Evolutionary conservation across 2,113 vertebrate genomes (phyloP).

Genomic region (Spermophilus dauricus): DNA sequence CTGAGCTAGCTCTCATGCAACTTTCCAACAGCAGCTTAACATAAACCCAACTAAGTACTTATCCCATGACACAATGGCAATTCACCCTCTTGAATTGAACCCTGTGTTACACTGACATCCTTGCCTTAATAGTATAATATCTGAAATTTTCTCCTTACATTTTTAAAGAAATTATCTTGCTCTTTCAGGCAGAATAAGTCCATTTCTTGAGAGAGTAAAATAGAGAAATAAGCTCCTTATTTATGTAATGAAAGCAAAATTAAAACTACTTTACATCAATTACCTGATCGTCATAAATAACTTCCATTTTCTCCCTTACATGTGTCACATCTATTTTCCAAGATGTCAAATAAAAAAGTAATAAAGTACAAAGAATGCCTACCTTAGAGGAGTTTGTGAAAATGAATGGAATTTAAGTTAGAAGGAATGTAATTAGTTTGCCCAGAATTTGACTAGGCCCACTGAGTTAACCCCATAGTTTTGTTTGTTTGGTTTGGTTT

Average conservation of each 20-base stretch:
- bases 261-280: conserved; percentile 19
- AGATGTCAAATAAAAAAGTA: conserved; percentile 17
- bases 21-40: not conserved
- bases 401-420: conserved; percentile 44
- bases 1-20: not conserved
- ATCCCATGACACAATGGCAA: not conserved
- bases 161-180: conserved; percentile 5
- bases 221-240: not conserved
- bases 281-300: not conserved
- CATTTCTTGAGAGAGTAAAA: conserved; percentile 25
- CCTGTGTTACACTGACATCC: not conserved
- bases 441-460: not conserved
- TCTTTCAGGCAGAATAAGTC: not conserved
- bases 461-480: not conserved
- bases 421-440: conserved; percentile 47
- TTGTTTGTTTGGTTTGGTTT: not conserved
- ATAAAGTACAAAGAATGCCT: not conserved
- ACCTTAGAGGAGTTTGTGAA: not conserved
- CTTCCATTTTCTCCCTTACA: not conserved
- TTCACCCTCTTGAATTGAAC: not conserved
- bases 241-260: conserved; percentile 44
- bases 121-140: not conserved
- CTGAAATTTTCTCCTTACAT: not conserved
- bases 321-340: not conserved
- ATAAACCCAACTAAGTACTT: not conserved